phyloP scores from a whole-genome alignment of 2,113 vertebrate species.

The human region DNA sequence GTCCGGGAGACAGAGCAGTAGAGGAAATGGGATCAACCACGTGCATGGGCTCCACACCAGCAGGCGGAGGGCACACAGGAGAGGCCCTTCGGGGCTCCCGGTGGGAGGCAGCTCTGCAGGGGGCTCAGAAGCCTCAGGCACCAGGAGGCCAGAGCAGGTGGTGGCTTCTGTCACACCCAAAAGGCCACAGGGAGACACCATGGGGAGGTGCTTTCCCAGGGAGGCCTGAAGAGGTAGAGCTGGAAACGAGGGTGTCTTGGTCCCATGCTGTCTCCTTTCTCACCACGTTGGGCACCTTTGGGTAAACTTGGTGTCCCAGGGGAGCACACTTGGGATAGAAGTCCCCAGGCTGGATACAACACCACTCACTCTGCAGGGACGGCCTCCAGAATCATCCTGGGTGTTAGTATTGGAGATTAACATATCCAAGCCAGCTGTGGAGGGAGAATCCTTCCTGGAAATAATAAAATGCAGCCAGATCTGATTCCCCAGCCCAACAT shows the following conservation, averaged over 20 bases:
- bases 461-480: background rate
- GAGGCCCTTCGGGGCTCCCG: background rate
- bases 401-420: too few species aligned
- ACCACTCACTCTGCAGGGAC: background rate
- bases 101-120: background rate
- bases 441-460: background rate
- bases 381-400: too few species aligned
- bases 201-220: background rate
- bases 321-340: too few species aligned
- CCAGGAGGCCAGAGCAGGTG: background rate
- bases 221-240: background rate
- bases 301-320: background rate
- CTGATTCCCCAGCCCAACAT: background rate
- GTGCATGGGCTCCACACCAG: too few species aligned
- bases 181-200: too few species aligned
- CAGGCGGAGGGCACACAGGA: background rate
- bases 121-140: background rate
- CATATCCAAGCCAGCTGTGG: background rate
- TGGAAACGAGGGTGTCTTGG: background rate
- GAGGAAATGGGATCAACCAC: fast-evolving
- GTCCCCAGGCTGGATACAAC: background rate
- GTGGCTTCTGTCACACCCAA: too few species aligned
- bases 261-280: background rate
- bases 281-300: background rate
- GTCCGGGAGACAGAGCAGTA: background rate